Base-by-base conservation (phyloP, 2,113 vertebrate species). In the Argyrosomus japonicus region DNA sequence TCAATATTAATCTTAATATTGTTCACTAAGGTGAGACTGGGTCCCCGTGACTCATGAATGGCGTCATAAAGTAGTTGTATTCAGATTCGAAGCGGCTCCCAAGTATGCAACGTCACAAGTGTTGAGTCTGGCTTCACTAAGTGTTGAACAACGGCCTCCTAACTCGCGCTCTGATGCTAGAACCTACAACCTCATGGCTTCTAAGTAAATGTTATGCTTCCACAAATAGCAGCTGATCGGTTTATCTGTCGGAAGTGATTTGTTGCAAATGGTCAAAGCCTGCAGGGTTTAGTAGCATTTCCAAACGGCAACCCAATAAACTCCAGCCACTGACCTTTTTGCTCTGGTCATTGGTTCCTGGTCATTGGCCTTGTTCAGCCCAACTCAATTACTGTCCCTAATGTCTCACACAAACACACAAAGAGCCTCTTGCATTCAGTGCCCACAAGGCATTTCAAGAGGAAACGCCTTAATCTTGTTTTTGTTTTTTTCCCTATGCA, bases 271-370 rank as follows among this genome's bases (percentile, higher is more conserved):
- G 77, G 87, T 82, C 85, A 43, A 75, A 83, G 86, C 93, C 94
- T 82, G 68, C 83, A 75, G 93, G 87, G 75, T 82, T 85, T 64
- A 40, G 90, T 81, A 91, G 88, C 92, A 89, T 93, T 94, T 93
- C 80, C 88, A 88, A 91, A 82, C 79, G 58, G 75, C 92, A 93
- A 95, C 93, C 88, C 92, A 91, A 93, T 95, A 93, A 94, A 84
- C 82, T 86, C 25, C 63, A 84, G 86, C 83, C 87, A 43, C 84
- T 93, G 94, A 95, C 94, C 94, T 95, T 95, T 56, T 68, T 65
- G 77, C 84, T 83, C 82, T 93, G 85, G 93, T 90, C 90, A 84
- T 82, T 77, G 88, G 73, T 77, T 58, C 68, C 36, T 62, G 79
- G 82, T 89, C 91, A 78, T 92, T 82, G 91, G 87, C 87, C 88